Base-by-base conservation (phyloP, 2,888 invertebrate species). In the Capitulum mitella region DNA sequence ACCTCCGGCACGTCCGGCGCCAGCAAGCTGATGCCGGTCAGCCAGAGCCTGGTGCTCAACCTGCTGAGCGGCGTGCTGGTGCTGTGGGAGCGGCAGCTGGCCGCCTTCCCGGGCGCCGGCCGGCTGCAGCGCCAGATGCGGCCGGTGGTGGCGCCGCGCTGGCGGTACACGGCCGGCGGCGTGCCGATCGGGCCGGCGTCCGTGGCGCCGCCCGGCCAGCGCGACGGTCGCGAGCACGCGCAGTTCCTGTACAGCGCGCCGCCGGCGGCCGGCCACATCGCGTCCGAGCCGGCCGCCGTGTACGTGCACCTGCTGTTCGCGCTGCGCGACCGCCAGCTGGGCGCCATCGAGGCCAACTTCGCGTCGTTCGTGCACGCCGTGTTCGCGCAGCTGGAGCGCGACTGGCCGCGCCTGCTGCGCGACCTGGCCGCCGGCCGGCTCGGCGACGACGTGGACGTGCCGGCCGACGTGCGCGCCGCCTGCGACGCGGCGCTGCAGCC, bases 251-350 rank as follows among this genome's bases (percentile, higher is more conserved):
- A 84, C 81, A 83, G 84, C 0, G 84, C 84, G 6, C 85, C 85
- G 0, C 80, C 79, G 77, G 81, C 83, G 40, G 85, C 83, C 1
- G 84, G 81, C 81, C 83, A 84, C 10, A 84, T 85, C 78, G 43
- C 82, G 19, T 82, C 83, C 46, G 85, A 85, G 78, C 84, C 84
- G 22, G 84, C 84, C 78, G 84, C 84, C 22, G 79, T 84, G n/a
- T 85, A 85, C 80, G 79, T 85, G 12, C 84, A 85, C 80, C 81
- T 85, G 12, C 80, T 85, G 78, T 85, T 85, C 83, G 85, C 83
- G 19, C 80, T 85, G 40, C 83, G 82, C 77, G 85, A 85, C 79
- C 82, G 80, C 34, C 82, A 84, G 78, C 77, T 85, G 10, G 85
- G 85, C 12, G 83, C 83, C 78, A 82, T 85, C 40, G 85, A 85